These are phyloP conservation scores for Melieria omissa DNA, from an alignment of 2,888 invertebrate species.

Conservation along the genomic window DNA sequence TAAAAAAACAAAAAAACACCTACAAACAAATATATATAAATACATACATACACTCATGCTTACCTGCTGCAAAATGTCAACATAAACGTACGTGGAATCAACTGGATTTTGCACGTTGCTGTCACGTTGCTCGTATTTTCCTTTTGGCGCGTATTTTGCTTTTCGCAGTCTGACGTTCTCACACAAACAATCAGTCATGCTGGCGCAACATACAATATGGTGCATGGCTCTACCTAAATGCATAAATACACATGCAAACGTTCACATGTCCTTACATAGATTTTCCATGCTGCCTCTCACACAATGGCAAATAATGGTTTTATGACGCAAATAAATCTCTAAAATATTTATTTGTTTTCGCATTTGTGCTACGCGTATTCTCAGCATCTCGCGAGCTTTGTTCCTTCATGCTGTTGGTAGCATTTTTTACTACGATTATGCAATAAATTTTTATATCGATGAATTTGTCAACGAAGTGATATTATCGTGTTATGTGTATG, in stretches of 20 bases:
- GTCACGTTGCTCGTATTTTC: too few relatives aligned
- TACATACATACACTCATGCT: too few relatives aligned
- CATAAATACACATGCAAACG: neutral
- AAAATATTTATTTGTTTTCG: conserved; percentile 33
- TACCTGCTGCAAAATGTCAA: too few relatives aligned
- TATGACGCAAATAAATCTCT: conserved; percentile 37
- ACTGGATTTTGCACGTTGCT: too few relatives aligned
- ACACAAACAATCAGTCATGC: too few relatives aligned
- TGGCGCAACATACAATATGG: too few relatives aligned
- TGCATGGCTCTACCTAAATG: too few relatives aligned
- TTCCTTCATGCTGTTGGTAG: neutral
- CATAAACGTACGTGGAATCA: too few relatives aligned
- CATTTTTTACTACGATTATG: conserved; percentile 25
- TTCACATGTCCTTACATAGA: neutral
- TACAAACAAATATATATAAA: too few relatives aligned
- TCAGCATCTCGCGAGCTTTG: neutral
- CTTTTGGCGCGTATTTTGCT: too few relatives aligned
- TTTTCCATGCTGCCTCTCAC: neutral
- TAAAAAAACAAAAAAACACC: too few relatives aligned
- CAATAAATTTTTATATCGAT: conserved; percentile 36
- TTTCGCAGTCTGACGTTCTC: too few relatives aligned
- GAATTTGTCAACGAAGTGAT: conserved; percentile 30
- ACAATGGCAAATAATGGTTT: conserved; percentile 19
- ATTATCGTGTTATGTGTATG: neutral
- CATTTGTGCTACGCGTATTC: conserved; percentile 11